Base-by-base conservation (phyloP, 2,797 vertebrate species). In the Arctocebus calabarensis region DNA sequence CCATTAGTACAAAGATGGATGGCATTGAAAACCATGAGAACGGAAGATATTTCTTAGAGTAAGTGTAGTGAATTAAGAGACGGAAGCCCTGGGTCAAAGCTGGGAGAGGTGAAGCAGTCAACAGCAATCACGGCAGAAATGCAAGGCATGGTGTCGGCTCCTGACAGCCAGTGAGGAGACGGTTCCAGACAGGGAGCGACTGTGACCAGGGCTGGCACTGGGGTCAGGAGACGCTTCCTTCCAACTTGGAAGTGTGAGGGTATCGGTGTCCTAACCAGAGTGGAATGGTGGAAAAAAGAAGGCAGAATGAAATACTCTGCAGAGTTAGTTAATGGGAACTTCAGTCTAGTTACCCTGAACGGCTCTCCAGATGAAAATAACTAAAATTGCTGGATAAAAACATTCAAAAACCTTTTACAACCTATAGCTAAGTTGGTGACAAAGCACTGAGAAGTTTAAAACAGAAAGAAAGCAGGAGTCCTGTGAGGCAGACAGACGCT, bases 381-480 rank as follows among this genome's bases (percentile, higher is more conserved):
- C 48, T 29, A 74, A 71, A 10, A 40, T 4, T 20, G 27, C 32
- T 45, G 3, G n/a, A 75, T 59, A 40, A 75, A 86, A 52, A 87
- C 40, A 70, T 23, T 23, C 37, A 77, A 90, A 34, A 61, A 62
- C 45, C 13, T 82, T 70, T 62, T 1, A 90, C 70, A 82, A 62
- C 19, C 45, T 9, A 75, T 0, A 62, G 20, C 14, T 27, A 29
- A 32, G 34, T 83, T 43, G 61, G 29, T 37, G 61, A 84, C 40
- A 55, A 59, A 23, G 14, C 27, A 9, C 27, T 86, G n/a, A 43
- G 52, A 75, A 68, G 68, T 59, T 34, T 81, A 70, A 68, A 82
- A 90, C 66, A 82, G 57, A 70, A 82, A 94, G 61, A 85, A 81
- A 61, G 40, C n/a, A 68, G 23, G 83, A 94, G 79, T 43, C 40